phyloP scores from a whole-genome alignment of 2,888 invertebrate species.

The Eristalis intricaria region DNA sequence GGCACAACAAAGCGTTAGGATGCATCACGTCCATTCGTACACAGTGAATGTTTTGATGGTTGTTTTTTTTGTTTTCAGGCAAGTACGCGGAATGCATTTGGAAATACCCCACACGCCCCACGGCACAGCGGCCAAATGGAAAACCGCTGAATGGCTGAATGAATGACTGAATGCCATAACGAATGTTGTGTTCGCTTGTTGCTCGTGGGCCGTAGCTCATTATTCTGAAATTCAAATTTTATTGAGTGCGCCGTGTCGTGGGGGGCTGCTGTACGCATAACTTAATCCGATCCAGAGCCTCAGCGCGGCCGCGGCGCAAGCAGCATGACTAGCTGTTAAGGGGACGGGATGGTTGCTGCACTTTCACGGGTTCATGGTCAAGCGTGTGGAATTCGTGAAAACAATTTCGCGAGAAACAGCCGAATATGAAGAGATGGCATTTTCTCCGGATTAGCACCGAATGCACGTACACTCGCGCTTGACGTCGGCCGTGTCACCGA shows the following conservation, averaged over 20 bases:
- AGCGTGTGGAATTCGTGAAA: constrained; percentile 36
- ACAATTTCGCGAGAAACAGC: constrained; percentile 4
- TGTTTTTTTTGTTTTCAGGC: constrained; percentile 23
- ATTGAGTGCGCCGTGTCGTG: constrained; percentile 35
- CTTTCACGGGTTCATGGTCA: constrained; percentile 65
- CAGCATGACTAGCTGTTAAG: neutral
- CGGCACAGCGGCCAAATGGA: constrained; percentile 38
- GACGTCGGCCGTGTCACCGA: constrained; percentile 39
- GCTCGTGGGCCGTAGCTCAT: constrained; percentile 14
- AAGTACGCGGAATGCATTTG: constrained; percentile 26
- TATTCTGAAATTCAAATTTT: constrained; percentile 54
- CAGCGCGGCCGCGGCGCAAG: too few relatives aligned
- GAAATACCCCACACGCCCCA: neutral
- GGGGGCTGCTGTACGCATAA: constrained; percentile 12
- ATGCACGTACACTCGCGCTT: constrained; percentile 39
- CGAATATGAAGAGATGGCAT: constrained; percentile 29
- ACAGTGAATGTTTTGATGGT: neutral
- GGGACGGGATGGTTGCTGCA: constrained; percentile 30
- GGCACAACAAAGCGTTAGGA: constrained; percentile 12
- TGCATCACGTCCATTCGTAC: neutral
- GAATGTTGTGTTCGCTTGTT: constrained; percentile 11
- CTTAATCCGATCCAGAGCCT: constrained; percentile 21
- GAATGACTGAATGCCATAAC: constrained; percentile 28
- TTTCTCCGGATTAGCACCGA: constrained; percentile 45
- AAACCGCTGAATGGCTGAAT: constrained; percentile 24